Evolutionary conservation across 2,113 vertebrate genomes (phyloP).

Genomic region (Tympanuchus pallidicinctus): DNA sequence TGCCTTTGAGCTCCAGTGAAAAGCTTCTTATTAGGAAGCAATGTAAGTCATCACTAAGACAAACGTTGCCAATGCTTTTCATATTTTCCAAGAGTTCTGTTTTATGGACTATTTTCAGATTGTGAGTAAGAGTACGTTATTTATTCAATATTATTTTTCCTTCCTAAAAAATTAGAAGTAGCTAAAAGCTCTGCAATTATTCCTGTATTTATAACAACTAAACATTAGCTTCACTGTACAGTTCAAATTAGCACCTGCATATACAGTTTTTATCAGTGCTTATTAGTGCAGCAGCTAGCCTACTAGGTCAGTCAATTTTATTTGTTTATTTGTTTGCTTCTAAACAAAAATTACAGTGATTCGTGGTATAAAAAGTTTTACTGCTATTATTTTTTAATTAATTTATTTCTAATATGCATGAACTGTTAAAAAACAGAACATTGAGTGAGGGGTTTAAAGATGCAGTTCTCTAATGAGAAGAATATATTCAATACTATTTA

Average conservation of each 20-base stretch:
- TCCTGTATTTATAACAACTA: neutral
- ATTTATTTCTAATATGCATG: neutral
- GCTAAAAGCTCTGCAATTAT: neutral
- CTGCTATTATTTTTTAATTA: fast-evolving
- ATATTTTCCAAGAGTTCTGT: neutral
- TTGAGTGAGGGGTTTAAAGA: fast-evolving
- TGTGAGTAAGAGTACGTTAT: neutral
- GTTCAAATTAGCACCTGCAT: neutral
- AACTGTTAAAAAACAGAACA: neutral
- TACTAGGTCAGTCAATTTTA: neutral
- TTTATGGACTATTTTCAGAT: neutral
- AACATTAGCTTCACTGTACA: neutral
- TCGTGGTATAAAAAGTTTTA: neutral
- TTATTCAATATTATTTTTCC: neutral
- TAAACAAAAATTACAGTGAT: neutral
- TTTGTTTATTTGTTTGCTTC: neutral
- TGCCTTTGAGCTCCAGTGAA: slow-evolving; percentile 28
- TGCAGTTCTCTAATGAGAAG: neutral
- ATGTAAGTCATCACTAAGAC: slow-evolving; percentile 18
- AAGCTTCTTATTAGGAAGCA: slow-evolving; percentile 3
- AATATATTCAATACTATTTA: neutral
- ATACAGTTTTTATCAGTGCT: neutral
- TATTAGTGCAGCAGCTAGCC: neutral
- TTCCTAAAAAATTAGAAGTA: neutral
- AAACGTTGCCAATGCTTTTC: neutral